phyloP scores from a whole-genome alignment of 2,113 vertebrate species.

The Gorilla gorilla region DNA sequence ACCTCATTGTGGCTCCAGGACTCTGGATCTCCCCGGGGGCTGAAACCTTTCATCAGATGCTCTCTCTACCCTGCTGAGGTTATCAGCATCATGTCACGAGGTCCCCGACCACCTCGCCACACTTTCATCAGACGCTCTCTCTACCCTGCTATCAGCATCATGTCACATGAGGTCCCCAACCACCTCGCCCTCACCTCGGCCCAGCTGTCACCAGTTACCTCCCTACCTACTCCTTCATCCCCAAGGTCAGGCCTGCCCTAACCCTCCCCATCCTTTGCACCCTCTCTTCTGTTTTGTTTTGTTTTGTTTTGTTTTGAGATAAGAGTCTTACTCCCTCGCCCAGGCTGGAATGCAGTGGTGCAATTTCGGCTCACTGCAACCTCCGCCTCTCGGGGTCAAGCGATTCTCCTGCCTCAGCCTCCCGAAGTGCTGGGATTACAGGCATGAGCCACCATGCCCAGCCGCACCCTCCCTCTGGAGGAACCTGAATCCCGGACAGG shows the following conservation, averaged over 20 bases:
- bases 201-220: not conserved
- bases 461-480: not conserved
- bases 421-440: too few relatives aligned
- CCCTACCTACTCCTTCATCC: not conserved
- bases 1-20: not conserved
- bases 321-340: too few relatives aligned
- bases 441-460: too few relatives aligned
- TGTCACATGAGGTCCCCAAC: not conserved
- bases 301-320: too few relatives aligned
- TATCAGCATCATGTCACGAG: not conserved
- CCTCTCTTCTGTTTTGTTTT: not conserved
- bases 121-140: not conserved
- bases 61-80: not conserved
- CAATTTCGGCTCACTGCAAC: too few relatives aligned
- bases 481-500: not conserved
- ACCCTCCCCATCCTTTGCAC: not conserved
- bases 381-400: too few relatives aligned
- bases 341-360: too few relatives aligned
- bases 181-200: not conserved
- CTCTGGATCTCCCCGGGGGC: fast-evolving
- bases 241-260: not conserved
- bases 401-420: too few relatives aligned
- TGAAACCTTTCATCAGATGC: not conserved
- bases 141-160: not conserved
- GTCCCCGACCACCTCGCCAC: not conserved